Conservation (phyloP, 2,797 vertebrate species). For the Chiloscyllium punctatum region DNA sequence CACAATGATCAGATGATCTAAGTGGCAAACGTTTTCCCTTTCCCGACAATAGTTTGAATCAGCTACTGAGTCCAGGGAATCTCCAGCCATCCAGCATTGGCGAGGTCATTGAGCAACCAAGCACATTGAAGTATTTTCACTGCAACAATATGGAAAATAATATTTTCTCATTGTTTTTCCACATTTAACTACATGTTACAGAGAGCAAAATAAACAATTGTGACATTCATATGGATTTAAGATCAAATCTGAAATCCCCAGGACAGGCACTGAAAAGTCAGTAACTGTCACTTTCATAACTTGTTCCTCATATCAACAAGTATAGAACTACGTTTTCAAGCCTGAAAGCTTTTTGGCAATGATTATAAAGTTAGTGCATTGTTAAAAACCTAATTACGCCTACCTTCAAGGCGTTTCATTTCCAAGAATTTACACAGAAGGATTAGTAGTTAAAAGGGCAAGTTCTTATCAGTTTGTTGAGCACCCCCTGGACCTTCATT, state of each 20-base stretch:
- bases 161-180: background rate
- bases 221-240: background rate
- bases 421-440: background rate
- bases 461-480: background rate
- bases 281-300: background rate
- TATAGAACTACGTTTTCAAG: background rate
- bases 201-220: background rate
- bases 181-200: background rate
- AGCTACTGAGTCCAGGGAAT: background rate
- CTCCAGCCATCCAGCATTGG: background rate
- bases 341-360: background rate
- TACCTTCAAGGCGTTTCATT: background rate
- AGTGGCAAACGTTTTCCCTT: background rate
- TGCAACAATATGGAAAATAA: background rate
- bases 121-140: background rate
- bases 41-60: background rate
- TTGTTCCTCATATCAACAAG: background rate
- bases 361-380: background rate
- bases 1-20: background rate
- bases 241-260: no score
- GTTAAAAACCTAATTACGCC: background rate
- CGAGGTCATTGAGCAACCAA: background rate
- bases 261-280: background rate
- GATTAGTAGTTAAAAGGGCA: background rate
- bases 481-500: no score